Base-by-base conservation (phyloP, 2,113 vertebrate genomes). In the Nematolebias whitei region DNA sequence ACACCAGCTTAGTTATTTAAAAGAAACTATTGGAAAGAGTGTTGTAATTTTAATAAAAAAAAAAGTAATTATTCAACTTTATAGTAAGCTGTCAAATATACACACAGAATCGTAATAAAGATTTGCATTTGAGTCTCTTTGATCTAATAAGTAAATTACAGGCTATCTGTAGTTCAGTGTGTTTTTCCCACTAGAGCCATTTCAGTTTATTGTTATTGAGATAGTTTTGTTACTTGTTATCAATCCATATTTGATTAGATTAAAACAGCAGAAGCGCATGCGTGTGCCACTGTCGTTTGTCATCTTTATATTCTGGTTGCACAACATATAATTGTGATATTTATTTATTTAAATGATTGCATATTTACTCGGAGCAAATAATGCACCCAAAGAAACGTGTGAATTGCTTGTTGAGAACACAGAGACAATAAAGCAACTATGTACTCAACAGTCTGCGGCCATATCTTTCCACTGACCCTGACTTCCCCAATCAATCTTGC, bases 181-280 rank as follows among this genome's bases (percentile, higher is more conserved):
- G 49, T 80, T 84, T 35, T 56, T 61, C 62, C 68, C 66, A 41
- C 20, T 62, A 51, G 44, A 40, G 51, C 35, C 40, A 26, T 71
- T 70, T 85, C 69, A 66, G 63, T 79, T 86, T 72, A 62, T 78
- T 51, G 51, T 58, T 15, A 5, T 15, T 58, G 76, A 45, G 51
- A 1, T 63, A 73, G 85, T 76, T 80, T 76, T 76, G 70, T 67
- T 61, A 68, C 77, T 68, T 80, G 79, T 86, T 87, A 59, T 74
- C 71, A n/a, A 74, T 84, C 82, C 71, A 73, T 86, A 76, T 76
- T 61, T 87, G 62, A 81, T 85, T 72, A 82, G 64, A 47, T 41
- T 35, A 58, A 60, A 45, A 59, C 76, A 57, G 45, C 15, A 43
- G n/a, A 15, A 49, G 22, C 35, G 52, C 48, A 2, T 11, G 20